Conservation (phyloP, 2,113 vertebrate genomes). For the Misgurnus mizolepis region DNA sequence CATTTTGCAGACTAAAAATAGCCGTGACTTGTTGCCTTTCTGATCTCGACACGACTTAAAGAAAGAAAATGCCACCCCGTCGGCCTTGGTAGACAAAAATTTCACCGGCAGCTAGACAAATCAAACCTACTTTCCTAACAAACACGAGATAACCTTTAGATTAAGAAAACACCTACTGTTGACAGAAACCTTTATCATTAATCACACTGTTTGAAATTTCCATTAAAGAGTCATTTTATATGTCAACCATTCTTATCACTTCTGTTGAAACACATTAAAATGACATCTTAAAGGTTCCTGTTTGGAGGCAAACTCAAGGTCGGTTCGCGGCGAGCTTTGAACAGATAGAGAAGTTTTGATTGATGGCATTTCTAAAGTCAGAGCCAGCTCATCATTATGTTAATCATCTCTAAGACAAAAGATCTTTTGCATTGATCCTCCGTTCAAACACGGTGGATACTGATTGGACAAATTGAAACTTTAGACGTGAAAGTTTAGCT, state of each 20-base stretch:
- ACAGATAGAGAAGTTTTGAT: conserved; percentile 18
- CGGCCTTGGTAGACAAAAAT: conserved; percentile 17
- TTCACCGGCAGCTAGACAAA: neutral
- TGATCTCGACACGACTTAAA: conserved; percentile 21
- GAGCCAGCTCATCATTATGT: conserved; percentile 31
- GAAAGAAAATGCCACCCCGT: conserved; percentile 5
- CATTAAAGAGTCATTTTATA: conserved; percentile 25
- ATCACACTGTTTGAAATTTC: conserved; percentile 33
- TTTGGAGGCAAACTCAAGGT: conserved; percentile 24
- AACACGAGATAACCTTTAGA: conserved; percentile 44
- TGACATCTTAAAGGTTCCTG: conserved; percentile 13
- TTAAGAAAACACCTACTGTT: conserved; percentile 35
- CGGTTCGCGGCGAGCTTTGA: conserved; percentile 1
- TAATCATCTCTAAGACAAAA: conserved; percentile 31
- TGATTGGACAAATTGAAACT: conserved; percentile 14
- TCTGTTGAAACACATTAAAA: conserved; percentile 27
- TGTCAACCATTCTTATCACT: conserved; percentile 32
- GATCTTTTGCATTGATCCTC: conserved; percentile 12
- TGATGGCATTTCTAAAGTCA: conserved; percentile 36
- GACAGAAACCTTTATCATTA: conserved; percentile 34
- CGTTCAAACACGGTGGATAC: conserved; percentile 2
- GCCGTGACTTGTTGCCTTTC: neutral
- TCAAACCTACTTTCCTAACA: conserved; percentile 19
- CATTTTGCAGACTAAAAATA: neutral
- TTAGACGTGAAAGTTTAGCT: neutral